Evolutionary conservation across 2,888 invertebrate species (phyloP).

Genomic region (Acleris sparsana): DNA sequence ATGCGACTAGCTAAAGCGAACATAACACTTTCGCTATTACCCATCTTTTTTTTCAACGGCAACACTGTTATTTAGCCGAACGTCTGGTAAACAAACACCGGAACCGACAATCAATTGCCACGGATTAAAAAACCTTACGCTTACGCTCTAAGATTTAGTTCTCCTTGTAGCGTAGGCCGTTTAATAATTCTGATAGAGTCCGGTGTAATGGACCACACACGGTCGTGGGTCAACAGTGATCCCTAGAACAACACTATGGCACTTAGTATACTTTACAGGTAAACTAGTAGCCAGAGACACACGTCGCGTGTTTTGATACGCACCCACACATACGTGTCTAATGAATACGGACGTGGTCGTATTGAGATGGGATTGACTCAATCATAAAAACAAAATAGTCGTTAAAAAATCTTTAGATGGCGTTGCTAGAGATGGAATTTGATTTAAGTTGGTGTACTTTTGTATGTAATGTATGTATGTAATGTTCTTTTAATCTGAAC

Average conservation of each 20-base stretch:
- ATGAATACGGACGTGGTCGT: slow-evolving; percentile 35
- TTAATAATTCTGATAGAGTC: slow-evolving; percentile 44
- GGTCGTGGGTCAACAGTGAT: slow-evolving; percentile 72
- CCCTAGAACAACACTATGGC: slow-evolving; percentile 79
- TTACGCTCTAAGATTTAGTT: slow-evolving; percentile 49
- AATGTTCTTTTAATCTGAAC: too few relatives aligned
- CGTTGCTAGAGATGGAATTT: too few relatives aligned
- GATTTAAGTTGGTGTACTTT: too few relatives aligned
- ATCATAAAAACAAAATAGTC: slow-evolving; percentile 10
- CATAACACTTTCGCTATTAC: slow-evolving; percentile 78
- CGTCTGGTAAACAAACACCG: slow-evolving; percentile 44
- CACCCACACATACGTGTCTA: slow-evolving; percentile 36
- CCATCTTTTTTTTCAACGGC: slow-evolving; percentile 64
- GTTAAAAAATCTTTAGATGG: too few relatives aligned
- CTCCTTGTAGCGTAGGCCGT: slow-evolving; percentile 40
- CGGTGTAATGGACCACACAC: slow-evolving; percentile 76
- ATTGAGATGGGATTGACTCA: slow-evolving; percentile 21
- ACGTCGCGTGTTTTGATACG: slow-evolving; percentile 58
- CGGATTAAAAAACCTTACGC: slow-evolving; percentile 44
- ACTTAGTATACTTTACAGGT: slow-evolving; percentile 80
- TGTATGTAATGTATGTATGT: too few relatives aligned
- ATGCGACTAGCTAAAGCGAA: slow-evolving; percentile 65
- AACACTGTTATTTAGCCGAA: slow-evolving; percentile 68
- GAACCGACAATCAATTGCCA: slow-evolving; percentile 35
- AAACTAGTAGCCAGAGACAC: slow-evolving; percentile 72